Evolutionary conservation across 2,888 invertebrate species (phyloP), one percentile per base, ranked within the genome.

Genomic region (Bembecia ichneumoniformis): DNA sequence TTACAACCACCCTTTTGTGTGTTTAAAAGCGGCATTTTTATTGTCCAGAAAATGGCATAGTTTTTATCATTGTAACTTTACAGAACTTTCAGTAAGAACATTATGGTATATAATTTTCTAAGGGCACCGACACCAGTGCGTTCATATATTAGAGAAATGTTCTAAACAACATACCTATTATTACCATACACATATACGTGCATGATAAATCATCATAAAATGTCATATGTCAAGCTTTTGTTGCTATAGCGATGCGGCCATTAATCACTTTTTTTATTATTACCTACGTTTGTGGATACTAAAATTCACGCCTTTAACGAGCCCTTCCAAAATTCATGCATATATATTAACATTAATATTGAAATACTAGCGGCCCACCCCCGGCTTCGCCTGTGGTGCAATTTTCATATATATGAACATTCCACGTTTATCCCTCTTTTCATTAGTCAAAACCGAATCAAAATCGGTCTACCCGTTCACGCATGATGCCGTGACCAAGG

Each of bases 201-300:
- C 47, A 56, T 62, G 54, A 70, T 70, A 63, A 67, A 70, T 70
- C 66, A 64, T 66, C 64, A 68, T 70, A 60, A 65, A 66, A 63
- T 62, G 62, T 63, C 61, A 63, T 63, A 64, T 62, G 66, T 61
- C 66, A 63, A 55, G 58, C 58, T 57, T 59, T 53, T 62, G 59
- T 55, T 59, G 60, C 28, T 47, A 13, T 36, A 45, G 61, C 59
- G 51, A 50, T 44, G 49, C 56, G 59, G 55, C 63, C 68, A 68
- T 71, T 68, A 70, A 71, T 71, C 68, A 71, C 60, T 53, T 59
- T 59, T 43, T 15, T 65, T 65, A 66, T 67, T 71, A 68, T 67
- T 62, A 59, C 57, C 40, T 44, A 58, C 58, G 52, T 58, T 62
- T 63, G 57, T 56, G 58, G 59, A 62, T 44, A 17, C 15, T 15